These are phyloP conservation scores for Eurois occulta DNA, from an alignment of 2,888 invertebrate species.

Conservation along the genomic window DNA sequence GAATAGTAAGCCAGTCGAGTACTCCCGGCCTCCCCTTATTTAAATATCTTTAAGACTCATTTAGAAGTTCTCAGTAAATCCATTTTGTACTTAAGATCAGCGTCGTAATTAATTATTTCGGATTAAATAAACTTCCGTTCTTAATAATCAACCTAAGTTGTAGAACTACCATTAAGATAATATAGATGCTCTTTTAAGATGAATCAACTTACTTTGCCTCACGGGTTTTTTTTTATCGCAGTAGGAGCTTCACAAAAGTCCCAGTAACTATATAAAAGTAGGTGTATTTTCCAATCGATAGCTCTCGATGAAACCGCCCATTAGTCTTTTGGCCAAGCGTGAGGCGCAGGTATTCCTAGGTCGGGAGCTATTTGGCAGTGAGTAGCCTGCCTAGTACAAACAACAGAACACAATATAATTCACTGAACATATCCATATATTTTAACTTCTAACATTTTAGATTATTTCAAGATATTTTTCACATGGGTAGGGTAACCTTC, in stretches of 20 bases:
- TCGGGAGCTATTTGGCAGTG: conserved; percentile 8
- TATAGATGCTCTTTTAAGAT: conserved; percentile 40
- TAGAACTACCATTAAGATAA: conserved; percentile 29
- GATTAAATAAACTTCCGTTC: conserved; percentile 54
- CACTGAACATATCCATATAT: not conserved
- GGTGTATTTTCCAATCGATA: conserved; percentile 20
- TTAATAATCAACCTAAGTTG: conserved; percentile 47
- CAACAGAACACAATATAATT: not conserved
- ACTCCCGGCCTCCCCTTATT: conserved; percentile 36
- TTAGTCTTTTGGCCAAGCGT: conserved; percentile 26
- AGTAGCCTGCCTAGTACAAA: not conserved
- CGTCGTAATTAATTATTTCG: conserved; percentile 50
- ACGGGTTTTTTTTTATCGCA: not conserved
- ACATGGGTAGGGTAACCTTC: not conserved
- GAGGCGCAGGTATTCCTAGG: conserved; percentile 8
- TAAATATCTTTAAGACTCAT: conserved; percentile 55
- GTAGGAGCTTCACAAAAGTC: not conserved
- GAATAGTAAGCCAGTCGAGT: conserved; percentile 1
- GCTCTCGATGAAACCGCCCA: conserved; percentile 14
- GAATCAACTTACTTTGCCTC: not conserved
- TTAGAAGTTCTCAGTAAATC: conserved; percentile 44
- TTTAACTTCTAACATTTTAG: not conserved
- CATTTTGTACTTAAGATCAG: conserved; percentile 53
- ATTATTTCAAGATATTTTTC: not conserved
- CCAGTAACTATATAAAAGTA: not conserved